Percentiles rank a stretch among this genome's conserved stretches.
Evolutionary conservation across 2,797 vertebrate genomes (phyloP).

Genomic region (Nasua narica): DNA sequence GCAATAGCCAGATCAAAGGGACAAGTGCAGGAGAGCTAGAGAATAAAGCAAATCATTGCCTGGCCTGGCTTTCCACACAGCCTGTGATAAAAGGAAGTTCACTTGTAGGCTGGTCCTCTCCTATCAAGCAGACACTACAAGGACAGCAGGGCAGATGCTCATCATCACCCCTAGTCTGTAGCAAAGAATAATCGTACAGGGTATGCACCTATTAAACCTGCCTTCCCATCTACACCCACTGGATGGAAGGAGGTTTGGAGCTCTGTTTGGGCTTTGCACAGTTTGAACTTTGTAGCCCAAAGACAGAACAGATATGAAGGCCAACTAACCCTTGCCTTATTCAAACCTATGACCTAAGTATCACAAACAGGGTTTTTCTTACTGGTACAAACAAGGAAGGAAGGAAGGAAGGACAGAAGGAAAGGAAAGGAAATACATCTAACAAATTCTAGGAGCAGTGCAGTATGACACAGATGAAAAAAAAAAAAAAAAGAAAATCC

Average conservation of each 20-base stretch:
- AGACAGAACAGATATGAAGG: background rate
- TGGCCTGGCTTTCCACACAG: background rate
- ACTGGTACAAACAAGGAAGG: background rate
- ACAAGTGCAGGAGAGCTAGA: background rate
- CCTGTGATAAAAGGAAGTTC: background rate
- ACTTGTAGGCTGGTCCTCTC: rapidly evolving
- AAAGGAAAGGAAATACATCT: background rate
- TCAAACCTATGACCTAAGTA: background rate
- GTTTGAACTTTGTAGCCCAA: background rate
- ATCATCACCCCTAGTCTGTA: rapidly evolving
- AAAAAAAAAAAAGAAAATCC: background rate
- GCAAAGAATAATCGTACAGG: background rate
- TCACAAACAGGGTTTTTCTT: background rate
- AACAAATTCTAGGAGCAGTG: background rate
- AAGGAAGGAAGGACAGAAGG: too few species aligned
- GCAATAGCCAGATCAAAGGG: background rate
- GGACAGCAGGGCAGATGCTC: background rate
- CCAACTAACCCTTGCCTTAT: background rate
- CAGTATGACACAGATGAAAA: background rate
- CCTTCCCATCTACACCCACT: background rate
- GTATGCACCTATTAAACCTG: background rate
- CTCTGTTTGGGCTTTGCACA: background rate
- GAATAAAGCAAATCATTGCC: background rate
- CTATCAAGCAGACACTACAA: background rate
- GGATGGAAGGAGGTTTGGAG: background rate